Evolutionary conservation across 1,140 invertebrate species (phyloP).

Genomic region (Drepana arcuata): DNA sequence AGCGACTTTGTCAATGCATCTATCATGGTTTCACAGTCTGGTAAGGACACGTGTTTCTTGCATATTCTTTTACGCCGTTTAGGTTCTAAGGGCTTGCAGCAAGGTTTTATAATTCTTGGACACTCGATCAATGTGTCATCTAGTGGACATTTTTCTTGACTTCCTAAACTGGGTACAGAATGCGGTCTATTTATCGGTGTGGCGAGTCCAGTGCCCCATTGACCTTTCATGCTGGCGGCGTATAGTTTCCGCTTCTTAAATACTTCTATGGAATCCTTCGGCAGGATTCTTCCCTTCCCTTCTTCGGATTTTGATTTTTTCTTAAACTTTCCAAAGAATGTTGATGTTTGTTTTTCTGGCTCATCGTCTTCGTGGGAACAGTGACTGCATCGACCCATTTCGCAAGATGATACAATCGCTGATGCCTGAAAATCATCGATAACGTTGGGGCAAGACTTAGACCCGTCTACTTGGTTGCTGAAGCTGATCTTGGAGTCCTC

Average conservation of each 20-base stretch:
- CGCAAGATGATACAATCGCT: slow-evolving; percentile 29
- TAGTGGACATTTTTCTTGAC: slow-evolving; percentile 11
- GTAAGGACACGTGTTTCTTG: slow-evolving; percentile 30
- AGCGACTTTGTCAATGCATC: slow-evolving; percentile 2
- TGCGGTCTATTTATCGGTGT: too few species aligned
- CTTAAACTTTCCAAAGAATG: slow-evolving; percentile 24
- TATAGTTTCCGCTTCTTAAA: slow-evolving; percentile 37
- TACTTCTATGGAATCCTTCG: slow-evolving; percentile 56
- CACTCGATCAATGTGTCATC: slow-evolving; percentile 4
- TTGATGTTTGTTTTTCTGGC: slow-evolving; percentile 12
- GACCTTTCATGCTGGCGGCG: slow-evolving; percentile 25
- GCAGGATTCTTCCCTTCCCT: slow-evolving; percentile 14
- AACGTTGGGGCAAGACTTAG: slow-evolving; percentile 42
- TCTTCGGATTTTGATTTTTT: slow-evolving; percentile 27
- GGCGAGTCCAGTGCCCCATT: too few species aligned
- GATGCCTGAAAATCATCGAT: slow-evolving; percentile 28
- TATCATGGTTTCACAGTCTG: slow-evolving; percentile 21
- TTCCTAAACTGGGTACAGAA: slow-evolving; percentile 15
- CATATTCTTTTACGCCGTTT: slow-evolving; percentile 3
- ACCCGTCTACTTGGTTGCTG: slow-evolving; percentile 25
- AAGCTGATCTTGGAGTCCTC: slow-evolving; percentile 23
- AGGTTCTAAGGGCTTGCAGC: slow-evolving; percentile 4
- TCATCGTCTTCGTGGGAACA: slow-evolving; percentile 11
- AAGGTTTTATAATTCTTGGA: slow-evolving; percentile 10
- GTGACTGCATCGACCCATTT: slow-evolving; percentile 25